These are phyloP conservation scores for Cosmopolites sordidus DNA, from an alignment of 2,888 invertebrate species.

Conservation along the genomic window DNA sequence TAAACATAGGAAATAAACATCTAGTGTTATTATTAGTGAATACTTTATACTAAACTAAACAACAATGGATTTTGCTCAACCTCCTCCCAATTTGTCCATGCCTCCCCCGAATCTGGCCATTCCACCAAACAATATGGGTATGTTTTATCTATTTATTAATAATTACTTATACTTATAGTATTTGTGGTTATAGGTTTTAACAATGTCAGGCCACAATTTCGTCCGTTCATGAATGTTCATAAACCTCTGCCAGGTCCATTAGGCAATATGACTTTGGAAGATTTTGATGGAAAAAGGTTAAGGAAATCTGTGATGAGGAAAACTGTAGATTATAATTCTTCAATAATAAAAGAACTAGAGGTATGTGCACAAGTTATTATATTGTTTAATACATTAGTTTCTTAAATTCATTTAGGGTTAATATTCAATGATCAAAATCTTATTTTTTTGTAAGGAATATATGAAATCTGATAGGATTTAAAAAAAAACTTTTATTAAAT, in stretches of 20 bases:
- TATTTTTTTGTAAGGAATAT: no score
- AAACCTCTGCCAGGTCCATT: slow-evolving; percentile 49
- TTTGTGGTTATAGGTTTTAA: slow-evolving; percentile 31
- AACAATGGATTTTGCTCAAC: slow-evolving; percentile 45
- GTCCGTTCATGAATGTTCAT: slow-evolving; percentile 46
- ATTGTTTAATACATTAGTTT: no score
- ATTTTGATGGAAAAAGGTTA: slow-evolving; percentile 93
- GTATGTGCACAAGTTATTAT: slow-evolving; percentile 49
- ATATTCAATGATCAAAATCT: background rate
- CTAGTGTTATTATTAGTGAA: background rate
- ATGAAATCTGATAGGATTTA: no score
- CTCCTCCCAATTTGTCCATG: slow-evolving; percentile 51
- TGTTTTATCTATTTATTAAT: no score
- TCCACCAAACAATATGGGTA: slow-evolving; percentile 35
- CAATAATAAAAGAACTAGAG: slow-evolving; percentile 89
- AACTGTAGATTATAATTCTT: slow-evolving; percentile 96
- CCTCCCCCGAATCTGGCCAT: slow-evolving; percentile 49
- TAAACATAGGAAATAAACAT: background rate
- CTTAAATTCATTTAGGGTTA: background rate
- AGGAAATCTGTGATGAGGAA: slow-evolving; percentile 95
- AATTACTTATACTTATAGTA: no score
- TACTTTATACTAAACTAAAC: background rate
- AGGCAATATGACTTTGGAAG: slow-evolving; percentile 69
- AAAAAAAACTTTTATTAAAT: background rate
- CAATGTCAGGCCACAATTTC: slow-evolving; percentile 41